A percentile compares a stretch with the other conserved stretches of the same genome.
phyloP scores from a whole-genome alignment of 2,797 vertebrate genomes.

The Mormyrops attenuatus region DNA sequence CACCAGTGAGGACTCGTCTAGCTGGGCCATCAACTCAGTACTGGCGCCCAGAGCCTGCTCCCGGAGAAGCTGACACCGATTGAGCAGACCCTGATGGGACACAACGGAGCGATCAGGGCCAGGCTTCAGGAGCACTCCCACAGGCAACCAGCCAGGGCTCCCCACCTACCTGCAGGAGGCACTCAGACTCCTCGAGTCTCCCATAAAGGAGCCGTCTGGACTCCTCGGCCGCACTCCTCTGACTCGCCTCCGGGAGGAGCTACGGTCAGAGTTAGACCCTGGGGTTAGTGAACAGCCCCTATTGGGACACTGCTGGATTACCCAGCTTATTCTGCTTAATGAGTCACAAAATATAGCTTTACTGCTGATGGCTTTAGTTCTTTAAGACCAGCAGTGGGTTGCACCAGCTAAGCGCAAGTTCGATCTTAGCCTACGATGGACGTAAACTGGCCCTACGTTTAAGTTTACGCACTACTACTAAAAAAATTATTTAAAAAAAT shows the following conservation, averaged over 20 bases:
- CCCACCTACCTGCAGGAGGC: constrained; percentile 48
- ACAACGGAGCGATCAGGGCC: neutral
- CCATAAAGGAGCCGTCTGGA: neutral
- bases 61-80: constrained; percentile 39
- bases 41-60: constrained; percentile 17
- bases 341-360: neutral
- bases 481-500: no score
- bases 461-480: no score
- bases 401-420: no score
- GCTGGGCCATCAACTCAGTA: neutral
- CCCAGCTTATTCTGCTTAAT: neutral
- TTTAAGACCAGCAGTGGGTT: neutral
- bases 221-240: neutral
- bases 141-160: neutral
- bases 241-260: constrained; percentile 38
- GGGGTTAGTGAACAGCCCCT: neutral
- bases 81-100: constrained; percentile 43
- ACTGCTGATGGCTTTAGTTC: neutral
- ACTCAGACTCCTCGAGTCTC: constrained; percentile 38
- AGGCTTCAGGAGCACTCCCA: no score
- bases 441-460: no score
- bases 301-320: neutral
- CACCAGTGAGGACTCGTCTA: neutral
- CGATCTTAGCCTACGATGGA: no score
- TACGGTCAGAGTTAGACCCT: neutral